Evolutionary conservation across 2,888 invertebrate species (phyloP).

Genomic region (Cheilosia impressa): DNA sequence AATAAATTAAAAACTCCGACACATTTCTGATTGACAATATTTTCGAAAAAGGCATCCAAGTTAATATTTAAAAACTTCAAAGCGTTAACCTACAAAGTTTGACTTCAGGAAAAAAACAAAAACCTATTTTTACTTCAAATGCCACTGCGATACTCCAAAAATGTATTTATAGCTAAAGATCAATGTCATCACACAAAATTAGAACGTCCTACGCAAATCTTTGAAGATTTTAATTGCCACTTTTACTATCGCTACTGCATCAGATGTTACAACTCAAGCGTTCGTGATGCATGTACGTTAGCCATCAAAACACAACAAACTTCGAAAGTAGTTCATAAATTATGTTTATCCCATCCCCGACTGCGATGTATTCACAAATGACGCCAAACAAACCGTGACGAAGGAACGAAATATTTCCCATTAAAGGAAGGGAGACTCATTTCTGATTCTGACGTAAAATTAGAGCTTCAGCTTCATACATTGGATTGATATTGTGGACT

Average conservation of each 20-base stretch:
- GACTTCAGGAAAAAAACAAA: background rate
- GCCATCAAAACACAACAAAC: conserved; percentile 22
- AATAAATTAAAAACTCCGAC: no score
- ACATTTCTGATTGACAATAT: no score
- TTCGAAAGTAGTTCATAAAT: conserved; percentile 44
- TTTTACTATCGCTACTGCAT: conserved; percentile 33
- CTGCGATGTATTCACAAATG: conserved; percentile 11
- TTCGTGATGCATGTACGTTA: conserved; percentile 35
- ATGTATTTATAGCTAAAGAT: conserved; percentile 31
- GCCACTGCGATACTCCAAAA: background rate
- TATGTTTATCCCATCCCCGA: conserved; percentile 13
- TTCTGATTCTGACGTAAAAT: conserved; percentile 26
- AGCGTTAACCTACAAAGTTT: no score
- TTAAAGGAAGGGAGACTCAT: conserved; percentile 27
- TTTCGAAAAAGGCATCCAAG: no score
- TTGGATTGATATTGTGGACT: background rate
- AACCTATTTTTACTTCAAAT: background rate
- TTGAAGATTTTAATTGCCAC: conserved; percentile 40
- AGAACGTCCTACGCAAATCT: conserved; percentile 26
- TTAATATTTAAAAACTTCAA: no score
- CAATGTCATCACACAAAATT: conserved; percentile 33
- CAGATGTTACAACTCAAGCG: conserved; percentile 37
- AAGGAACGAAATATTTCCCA: conserved; percentile 11
- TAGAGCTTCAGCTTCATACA: conserved; percentile 30
- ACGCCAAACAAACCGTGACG: conserved; percentile 4